A percentile compares a stretch with the other conserved stretches of the same genome.
These are phyloP conservation scores for Phalloptychus januarius DNA, from an alignment of 2,797 vertebrate species.

Conservation along the genomic window DNA sequence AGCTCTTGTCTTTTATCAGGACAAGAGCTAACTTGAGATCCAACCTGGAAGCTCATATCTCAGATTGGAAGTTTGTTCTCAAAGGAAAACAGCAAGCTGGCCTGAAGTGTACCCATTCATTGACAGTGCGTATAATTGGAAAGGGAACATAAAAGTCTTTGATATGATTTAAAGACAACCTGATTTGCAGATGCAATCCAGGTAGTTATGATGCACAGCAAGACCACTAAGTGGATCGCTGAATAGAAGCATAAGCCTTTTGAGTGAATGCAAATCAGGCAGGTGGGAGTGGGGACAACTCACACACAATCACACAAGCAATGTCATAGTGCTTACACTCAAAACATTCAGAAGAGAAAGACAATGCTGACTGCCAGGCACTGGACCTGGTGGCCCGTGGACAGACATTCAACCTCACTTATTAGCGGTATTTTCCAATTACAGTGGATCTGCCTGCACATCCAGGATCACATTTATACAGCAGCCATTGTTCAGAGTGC, in stretches of 20 bases:
- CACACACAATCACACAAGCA: not conserved
- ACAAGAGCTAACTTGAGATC: slow-evolving; percentile 62
- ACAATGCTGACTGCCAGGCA: slow-evolving; percentile 52
- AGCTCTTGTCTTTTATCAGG: slow-evolving; percentile 44
- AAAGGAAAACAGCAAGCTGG: slow-evolving; percentile 44
- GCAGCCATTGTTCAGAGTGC: slow-evolving; percentile 53
- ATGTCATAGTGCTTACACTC: slow-evolving; percentile 35
- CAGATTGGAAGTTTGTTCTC: slow-evolving; percentile 54
- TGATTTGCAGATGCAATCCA: slow-evolving; percentile 31
- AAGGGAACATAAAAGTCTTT: slow-evolving; percentile 28
- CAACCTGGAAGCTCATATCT: slow-evolving; percentile 41
- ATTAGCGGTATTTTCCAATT: slow-evolving; percentile 66
- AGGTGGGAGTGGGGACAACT: slow-evolving; percentile 46
- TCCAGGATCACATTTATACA: slow-evolving; percentile 44
- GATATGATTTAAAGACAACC: slow-evolving; percentile 29
- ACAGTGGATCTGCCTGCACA: slow-evolving; percentile 41
- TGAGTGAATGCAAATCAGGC: slow-evolving; percentile 56
- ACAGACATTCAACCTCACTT: slow-evolving; percentile 53
- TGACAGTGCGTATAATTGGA: slow-evolving; percentile 6
- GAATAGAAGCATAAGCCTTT: slow-evolving; percentile 39
- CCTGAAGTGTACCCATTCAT: slow-evolving; percentile 28
- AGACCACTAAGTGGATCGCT: slow-evolving; percentile 25
- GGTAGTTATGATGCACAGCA: slow-evolving; percentile 43
- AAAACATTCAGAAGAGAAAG: slow-evolving; percentile 39
- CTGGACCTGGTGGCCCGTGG: slow-evolving; percentile 41